Base-by-base conservation (phyloP, 2,888 invertebrate genomes). In the Nemurella pictetii region DNA sequence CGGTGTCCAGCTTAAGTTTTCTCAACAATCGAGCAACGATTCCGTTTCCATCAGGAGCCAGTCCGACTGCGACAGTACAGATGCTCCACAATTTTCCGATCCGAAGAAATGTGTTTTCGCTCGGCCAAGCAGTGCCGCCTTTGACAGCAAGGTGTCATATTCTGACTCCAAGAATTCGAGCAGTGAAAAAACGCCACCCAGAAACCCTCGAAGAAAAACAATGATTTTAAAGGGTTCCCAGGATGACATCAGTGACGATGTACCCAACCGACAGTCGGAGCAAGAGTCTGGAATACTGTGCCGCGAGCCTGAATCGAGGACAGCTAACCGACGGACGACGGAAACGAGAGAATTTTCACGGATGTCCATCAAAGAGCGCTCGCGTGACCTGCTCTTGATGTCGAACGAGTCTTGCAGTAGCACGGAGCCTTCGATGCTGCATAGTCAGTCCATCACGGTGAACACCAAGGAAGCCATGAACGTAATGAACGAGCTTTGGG, bases 381-480 rank as follows among this genome's bases (percentile, higher is more conserved):
- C 20, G 55, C 55, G 55, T 9, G 32, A 32, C 4, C 32, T 32
- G 32, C 3, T 3, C 32, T 9, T 32, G 32, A 3, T 32, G 5
- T 12, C 36, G 3, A 55, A 26, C 25, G 55, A 81, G 36, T 81
- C 35, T 12, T 72, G 15, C 82, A 82, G 28, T 27, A 82, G 82
- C 25, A 72, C 26, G n/a, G 84, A 85, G 20, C 80, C 72, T 3
- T 78, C 83, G 0, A 28, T 74, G 25, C 12, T 78, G 3, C 85
- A 85, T 26, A 75, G 80, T 80, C 82, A 84, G 30, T 86, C 86
- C 12, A 91, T 94, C 26, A 95, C 95, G 4, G 93, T 94, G 0
- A 93, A 94, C 88, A 95, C 94, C 0, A 94, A 94, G 88, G 94
- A 94, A 88, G 95, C 95, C 0, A 90, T 94, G 89, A 93, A 93